Conservation (phyloP, 2,113 vertebrate species). For the Chaetodon auriga region DNA sequence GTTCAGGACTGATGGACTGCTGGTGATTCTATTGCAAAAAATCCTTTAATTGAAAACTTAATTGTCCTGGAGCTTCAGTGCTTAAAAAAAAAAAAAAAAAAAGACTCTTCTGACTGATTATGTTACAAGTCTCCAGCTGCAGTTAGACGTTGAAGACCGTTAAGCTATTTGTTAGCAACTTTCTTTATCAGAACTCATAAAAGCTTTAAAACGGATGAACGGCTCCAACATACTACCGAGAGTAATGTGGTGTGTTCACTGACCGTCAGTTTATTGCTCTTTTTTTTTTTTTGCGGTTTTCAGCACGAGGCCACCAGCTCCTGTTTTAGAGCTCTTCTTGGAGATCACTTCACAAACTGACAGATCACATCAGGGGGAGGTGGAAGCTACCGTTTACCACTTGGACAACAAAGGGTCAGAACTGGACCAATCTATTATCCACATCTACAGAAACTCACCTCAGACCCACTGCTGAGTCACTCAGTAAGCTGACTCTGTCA, state of each 20-base stretch:
- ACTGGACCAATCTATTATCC: slow-evolving; percentile 34
- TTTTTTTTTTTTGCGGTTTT: not conserved
- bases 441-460: not conserved
- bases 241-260: not conserved
- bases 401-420: slow-evolving; percentile 6
- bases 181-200: not conserved
- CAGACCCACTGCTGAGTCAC: not conserved
- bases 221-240: not conserved
- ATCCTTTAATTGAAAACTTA: not conserved
- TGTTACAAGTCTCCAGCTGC: not conserved
- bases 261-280: not conserved
- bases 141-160: not conserved
- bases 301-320: not conserved
- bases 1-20: not conserved
- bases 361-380: not conserved
- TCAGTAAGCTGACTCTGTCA: slow-evolving; percentile 5
- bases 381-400: not conserved
- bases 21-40: not conserved
- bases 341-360: not conserved
- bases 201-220: not conserved
- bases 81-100: too few species aligned
- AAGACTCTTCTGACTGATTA: not conserved
- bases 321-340: not conserved
- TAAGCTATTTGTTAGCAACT: not conserved
- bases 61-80: too few species aligned